Conservation (phyloP, 2,797 vertebrate genomes). For the Phoxinus dragarum region DNA sequence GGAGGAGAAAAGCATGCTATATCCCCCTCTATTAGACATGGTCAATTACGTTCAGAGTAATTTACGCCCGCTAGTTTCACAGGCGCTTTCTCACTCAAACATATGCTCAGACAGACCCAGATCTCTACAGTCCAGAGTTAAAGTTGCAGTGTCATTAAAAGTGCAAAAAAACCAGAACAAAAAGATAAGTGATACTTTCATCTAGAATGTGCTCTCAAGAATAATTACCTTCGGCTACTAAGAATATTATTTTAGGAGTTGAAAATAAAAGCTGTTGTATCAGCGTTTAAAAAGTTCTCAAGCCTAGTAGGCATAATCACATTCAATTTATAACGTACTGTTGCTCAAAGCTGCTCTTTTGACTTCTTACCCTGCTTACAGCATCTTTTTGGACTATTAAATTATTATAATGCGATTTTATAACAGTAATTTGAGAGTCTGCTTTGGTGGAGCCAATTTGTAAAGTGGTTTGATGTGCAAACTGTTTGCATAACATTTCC, state of each 20-base stretch:
- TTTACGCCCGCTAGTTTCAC: conserved; percentile 73
- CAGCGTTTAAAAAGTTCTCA: conserved; percentile 2
- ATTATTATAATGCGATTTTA: conserved; percentile 24
- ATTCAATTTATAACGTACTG: neutral
- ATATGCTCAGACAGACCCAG: conserved; percentile 54
- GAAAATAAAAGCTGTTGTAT: conserved; percentile 20
- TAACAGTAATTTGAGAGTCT: conserved; percentile 12
- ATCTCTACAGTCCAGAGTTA: conserved; percentile 31
- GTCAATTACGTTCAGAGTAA: conserved; percentile 74
- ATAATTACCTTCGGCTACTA: conserved; percentile 8
- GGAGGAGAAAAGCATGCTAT: conserved; percentile 64
- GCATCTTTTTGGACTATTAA: conserved; percentile 2
- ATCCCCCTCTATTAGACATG: conserved; percentile 71
- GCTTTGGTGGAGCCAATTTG: conserved; percentile 20
- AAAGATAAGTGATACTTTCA: conserved; percentile 20
- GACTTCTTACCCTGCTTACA: neutral
- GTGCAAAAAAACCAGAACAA: neutral
- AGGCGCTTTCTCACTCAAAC: conserved; percentile 66
- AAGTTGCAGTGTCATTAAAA: conserved; percentile 69
- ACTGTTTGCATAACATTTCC: conserved; percentile 19
- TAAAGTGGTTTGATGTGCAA: conserved; percentile 11
- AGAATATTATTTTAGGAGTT: neutral
- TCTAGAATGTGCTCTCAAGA: conserved; percentile 19
- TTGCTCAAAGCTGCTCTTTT: neutral
- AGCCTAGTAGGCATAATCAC: neutral